These are phyloP conservation scores for Dallia pectoralis DNA, from an alignment of 2,797 vertebrate species.

Conservation along the genomic window DNA sequence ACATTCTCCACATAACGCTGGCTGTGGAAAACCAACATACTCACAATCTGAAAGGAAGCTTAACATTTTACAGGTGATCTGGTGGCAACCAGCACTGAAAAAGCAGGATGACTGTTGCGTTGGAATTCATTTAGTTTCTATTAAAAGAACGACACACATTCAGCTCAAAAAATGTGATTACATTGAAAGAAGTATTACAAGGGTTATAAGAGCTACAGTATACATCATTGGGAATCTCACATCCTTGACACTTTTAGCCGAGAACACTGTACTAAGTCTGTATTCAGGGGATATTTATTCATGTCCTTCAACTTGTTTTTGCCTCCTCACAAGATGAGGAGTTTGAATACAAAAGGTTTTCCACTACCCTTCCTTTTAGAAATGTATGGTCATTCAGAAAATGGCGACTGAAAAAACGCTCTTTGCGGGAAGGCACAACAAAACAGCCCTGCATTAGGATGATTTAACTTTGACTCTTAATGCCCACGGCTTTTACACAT, in stretches of 20 bases:
- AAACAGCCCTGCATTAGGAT: slow-evolving; percentile 14
- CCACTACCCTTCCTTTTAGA: background rate
- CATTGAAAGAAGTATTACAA: background rate
- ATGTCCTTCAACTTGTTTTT: slow-evolving; percentile 11
- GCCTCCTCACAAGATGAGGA: background rate
- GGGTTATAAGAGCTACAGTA: background rate
- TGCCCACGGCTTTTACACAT: slow-evolving; percentile 16
- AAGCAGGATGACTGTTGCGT: background rate
- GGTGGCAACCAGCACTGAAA: background rate
- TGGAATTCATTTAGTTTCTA: background rate
- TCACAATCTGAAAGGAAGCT: background rate
- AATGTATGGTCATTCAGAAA: background rate
- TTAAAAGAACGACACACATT: background rate
- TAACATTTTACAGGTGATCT: background rate
- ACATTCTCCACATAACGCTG: background rate
- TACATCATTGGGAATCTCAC: background rate
- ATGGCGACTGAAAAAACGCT: background rate
- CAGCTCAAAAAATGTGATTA: background rate
- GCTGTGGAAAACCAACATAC: background rate
- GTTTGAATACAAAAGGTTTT: background rate
- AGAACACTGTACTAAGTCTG: background rate
- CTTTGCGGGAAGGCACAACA: slow-evolving; percentile 19
- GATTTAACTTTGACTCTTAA: slow-evolving; percentile 17
- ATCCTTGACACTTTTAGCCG: background rate
- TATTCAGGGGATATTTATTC: background rate